These are phyloP conservation scores for Hypomecis atomaria DNA, from an alignment of 2,888 invertebrate species.

Conservation along the genomic window DNA sequence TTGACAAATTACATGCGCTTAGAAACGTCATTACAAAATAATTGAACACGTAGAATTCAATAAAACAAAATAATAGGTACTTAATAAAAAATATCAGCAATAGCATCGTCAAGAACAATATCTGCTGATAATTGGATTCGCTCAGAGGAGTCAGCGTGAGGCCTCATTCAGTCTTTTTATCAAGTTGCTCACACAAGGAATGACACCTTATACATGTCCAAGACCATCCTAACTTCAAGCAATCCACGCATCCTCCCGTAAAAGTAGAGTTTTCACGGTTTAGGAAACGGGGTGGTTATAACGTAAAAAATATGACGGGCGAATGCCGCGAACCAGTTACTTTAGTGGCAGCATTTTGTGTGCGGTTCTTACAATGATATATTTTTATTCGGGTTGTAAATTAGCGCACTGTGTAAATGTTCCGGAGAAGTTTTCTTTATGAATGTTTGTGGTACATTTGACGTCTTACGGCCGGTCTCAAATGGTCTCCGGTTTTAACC, in stretches of 20 bases:
- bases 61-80: too few relatives aligned
- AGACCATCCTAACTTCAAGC: not conserved
- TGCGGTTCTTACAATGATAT: conserved; percentile 5
- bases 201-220: not conserved
- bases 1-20: too few relatives aligned
- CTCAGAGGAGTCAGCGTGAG: too few relatives aligned
- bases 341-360: conserved; percentile 9
- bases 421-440: not conserved
- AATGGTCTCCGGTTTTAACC: too few relatives aligned
- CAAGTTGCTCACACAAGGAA: not conserved
- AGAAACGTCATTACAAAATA: too few relatives aligned
- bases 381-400: conserved; percentile 10
- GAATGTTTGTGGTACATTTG: too few relatives aligned
- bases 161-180: not conserved
- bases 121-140: too few relatives aligned
- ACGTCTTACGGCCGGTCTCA: too few relatives aligned
- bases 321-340: conserved; percentile 6
- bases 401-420: conserved; percentile 4
- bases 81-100: too few relatives aligned
- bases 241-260: not conserved
- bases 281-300: conserved; percentile 25
- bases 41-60: too few relatives aligned
- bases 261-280: conserved; percentile 25
- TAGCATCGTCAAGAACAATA: too few relatives aligned
- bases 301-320: conserved; percentile 28